These are phyloP conservation scores for Denticeps clupeoides DNA, from an alignment of 2,797 vertebrate genomes.

Conservation along the genomic window DNA sequence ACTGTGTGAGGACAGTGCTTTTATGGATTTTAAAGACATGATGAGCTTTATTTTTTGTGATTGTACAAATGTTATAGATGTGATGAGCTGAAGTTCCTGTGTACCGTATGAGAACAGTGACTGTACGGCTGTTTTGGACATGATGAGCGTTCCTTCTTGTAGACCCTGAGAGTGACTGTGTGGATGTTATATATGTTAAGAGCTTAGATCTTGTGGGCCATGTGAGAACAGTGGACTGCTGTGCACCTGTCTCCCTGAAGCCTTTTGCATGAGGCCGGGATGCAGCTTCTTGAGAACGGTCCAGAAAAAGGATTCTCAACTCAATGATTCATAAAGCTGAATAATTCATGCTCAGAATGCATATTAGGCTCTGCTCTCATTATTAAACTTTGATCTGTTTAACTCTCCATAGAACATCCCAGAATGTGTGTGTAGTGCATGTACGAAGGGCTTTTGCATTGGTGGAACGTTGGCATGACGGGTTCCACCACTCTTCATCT, in stretches of 20 bases:
- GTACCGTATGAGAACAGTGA: neutral
- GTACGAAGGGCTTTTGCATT: no score
- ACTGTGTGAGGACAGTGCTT: no score
- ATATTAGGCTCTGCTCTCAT: slow-evolving; percentile 23
- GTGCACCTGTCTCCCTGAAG: slow-evolving; percentile 1
- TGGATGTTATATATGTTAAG: neutral
- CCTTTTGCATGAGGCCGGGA: neutral
- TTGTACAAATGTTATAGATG: no score
- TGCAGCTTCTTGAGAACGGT: slow-evolving; percentile 8
- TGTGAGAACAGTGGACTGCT: no score
- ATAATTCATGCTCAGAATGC: slow-evolving; percentile 24
- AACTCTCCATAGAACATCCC: slow-evolving; percentile 13
- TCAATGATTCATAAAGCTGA: slow-evolving; percentile 26
- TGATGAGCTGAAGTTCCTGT: no score
- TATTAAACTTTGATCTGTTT: slow-evolving; percentile 29
- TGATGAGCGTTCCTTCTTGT: neutral
- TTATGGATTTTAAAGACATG: no score
- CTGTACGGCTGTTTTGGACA: neutral
- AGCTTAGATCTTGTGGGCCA: no score
- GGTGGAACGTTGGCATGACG: no score
- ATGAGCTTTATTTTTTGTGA: no score
- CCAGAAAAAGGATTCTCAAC: slow-evolving; percentile 23
- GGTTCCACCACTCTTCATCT: neutral
- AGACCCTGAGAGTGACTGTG: neutral
- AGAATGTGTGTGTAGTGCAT: neutral